Evolutionary conservation across 2,797 vertebrate species (phyloP).

Genomic region (Pitangus sulphuratus): DNA sequence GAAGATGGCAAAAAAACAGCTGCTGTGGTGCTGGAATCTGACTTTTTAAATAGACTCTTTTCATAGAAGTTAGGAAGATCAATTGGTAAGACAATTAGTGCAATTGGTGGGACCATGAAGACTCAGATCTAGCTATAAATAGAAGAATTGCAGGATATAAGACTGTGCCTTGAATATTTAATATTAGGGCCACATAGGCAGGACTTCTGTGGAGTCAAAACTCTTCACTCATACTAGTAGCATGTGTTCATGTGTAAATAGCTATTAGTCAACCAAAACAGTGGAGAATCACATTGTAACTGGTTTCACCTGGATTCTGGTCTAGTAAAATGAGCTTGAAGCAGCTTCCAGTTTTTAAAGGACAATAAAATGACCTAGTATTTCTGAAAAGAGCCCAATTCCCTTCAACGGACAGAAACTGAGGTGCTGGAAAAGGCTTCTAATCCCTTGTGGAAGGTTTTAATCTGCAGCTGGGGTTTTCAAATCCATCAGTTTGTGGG

Average conservation of each 20-base stretch:
- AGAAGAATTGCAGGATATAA: not conserved
- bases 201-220: not conserved
- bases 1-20: not conserved
- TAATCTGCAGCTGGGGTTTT: not conserved
- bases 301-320: not conserved
- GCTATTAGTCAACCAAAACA: not conserved
- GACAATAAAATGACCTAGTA: not conserved
- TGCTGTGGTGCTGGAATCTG: conserved; percentile 1
- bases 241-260: not conserved
- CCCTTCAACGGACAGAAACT: not conserved
- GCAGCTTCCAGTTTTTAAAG: not conserved
- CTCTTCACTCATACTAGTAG: not conserved
- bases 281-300: not conserved
- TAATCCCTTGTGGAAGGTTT: not conserved
- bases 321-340: not conserved
- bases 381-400: not conserved
- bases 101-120: not conserved
- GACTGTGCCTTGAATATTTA: not conserved
- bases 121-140: not conserved
- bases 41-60: not conserved
- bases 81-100: not conserved
- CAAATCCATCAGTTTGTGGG: not conserved
- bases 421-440: not conserved
- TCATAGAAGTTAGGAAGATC: not conserved
- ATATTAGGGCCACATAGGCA: not conserved